A percentile compares a stretch with the other conserved stretches of the same genome.
These are phyloP conservation scores for Pachyramphus minor DNA, from an alignment of 2,113 vertebrate species.

Conservation along the genomic window DNA sequence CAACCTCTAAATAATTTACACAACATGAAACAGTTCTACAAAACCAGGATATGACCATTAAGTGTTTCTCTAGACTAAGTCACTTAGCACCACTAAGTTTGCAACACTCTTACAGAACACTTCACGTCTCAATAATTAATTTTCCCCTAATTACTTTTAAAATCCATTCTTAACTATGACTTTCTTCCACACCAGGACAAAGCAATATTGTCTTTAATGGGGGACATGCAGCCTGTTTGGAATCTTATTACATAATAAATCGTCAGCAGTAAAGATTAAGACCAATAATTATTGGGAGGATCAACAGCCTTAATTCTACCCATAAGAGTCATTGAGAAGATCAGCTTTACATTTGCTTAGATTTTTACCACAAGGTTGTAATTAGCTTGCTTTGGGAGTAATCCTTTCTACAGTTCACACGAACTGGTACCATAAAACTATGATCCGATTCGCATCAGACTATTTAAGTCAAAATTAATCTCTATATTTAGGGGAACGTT, in stretches of 20 bases:
- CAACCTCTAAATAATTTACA: background rate
- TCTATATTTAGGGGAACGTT: background rate
- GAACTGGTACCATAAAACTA: background rate
- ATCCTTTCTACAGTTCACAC: background rate
- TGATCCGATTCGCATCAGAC: background rate
- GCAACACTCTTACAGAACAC: rapidly evolving
- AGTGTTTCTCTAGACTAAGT: background rate
- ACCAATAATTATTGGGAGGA: background rate
- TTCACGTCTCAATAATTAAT: background rate
- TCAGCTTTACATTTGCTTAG: background rate
- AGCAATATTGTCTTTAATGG: background rate
- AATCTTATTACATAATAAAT: background rate
- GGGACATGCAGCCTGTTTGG: background rate
- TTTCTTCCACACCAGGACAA: background rate
- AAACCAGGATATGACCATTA: background rate
- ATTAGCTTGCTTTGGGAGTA: background rate
- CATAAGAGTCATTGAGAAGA: background rate
- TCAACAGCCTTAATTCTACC: background rate
- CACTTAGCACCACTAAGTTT: background rate
- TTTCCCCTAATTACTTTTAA: background rate
- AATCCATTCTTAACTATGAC: background rate
- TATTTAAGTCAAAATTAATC: background rate
- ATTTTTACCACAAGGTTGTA: background rate
- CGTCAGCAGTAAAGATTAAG: background rate
- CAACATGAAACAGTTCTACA: background rate